Percentiles rank a stretch among this genome's conserved stretches.
Evolutionary conservation across 53 echinoderm and acorn worm genomes (phyloP).

Genomic region (Echinarachnius parma): DNA sequence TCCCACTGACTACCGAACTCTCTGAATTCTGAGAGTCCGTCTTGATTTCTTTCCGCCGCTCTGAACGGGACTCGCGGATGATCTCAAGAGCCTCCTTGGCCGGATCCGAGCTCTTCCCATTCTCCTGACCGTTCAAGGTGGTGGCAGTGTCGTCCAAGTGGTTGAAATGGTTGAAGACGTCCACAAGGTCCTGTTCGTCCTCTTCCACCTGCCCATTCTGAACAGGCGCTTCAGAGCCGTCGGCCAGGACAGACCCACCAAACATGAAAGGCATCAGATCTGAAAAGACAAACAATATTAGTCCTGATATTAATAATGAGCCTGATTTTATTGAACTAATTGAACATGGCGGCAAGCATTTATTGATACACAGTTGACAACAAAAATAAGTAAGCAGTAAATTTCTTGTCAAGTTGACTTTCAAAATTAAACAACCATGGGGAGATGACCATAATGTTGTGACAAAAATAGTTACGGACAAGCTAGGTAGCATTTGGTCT

Average conservation of each 20-base stretch:
- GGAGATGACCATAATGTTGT: too few species aligned
- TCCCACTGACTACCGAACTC: neutral
- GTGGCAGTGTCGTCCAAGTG: slow-evolving; percentile 24
- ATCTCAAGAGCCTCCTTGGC: slow-evolving; percentile 24
- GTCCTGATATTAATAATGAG: too few species aligned
- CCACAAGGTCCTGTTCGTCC: slow-evolving; percentile 32
- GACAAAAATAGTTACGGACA: too few species aligned
- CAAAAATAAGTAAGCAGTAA: too few species aligned
- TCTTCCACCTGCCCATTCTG: slow-evolving; percentile 48
- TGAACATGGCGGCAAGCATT: too few species aligned
- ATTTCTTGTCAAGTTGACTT: too few species aligned
- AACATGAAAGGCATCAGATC: slow-evolving; percentile 69
- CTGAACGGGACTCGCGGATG: slow-evolving; percentile 18
- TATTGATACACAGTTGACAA: too few species aligned
- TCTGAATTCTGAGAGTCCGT: neutral
- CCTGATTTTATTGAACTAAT: too few species aligned
- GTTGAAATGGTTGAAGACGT: slow-evolving; percentile 17
- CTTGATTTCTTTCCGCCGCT: neutral
- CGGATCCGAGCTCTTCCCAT: slow-evolving; percentile 30
- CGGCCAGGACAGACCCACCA: slow-evolving; percentile 25
- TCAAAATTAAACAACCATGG: too few species aligned
- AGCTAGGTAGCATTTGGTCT: too few species aligned
- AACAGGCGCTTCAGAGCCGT: slow-evolving; percentile 3
- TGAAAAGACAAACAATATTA: slow-evolving; percentile 38
- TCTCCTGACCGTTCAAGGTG: slow-evolving; percentile 2